phyloP scores from a whole-genome alignment of 2,113 vertebrate genomes.

The Nothoprocta pentlandii region DNA sequence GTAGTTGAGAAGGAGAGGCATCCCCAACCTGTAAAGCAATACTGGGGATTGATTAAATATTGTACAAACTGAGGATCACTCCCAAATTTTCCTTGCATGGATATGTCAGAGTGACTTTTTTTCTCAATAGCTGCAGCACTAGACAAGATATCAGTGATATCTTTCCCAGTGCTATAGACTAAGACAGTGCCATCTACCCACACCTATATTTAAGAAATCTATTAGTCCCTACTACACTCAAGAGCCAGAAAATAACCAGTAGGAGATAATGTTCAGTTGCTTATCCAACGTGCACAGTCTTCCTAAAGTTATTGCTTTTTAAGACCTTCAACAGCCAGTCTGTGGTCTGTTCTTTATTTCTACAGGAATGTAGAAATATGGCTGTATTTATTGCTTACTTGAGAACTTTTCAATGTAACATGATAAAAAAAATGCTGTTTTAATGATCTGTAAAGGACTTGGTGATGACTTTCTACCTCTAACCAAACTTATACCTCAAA shows the following conservation, averaged over 20 bases:
- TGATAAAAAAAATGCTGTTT: not conserved
- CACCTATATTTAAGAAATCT: fast-evolving
- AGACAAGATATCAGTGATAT: not conserved
- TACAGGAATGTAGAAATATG: not conserved
- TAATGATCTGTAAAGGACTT: not conserved
- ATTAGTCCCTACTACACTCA: not conserved
- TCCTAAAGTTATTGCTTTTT: not conserved
- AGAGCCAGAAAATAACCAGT: not conserved
- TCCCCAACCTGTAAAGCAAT: not conserved
- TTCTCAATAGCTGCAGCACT: not conserved
- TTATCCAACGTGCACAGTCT: not conserved
- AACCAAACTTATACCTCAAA: not conserved
- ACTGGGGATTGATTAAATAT: not conserved
- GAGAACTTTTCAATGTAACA: not conserved
- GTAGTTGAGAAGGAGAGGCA: not conserved
- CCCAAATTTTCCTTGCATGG: not conserved
- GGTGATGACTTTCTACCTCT: fast-evolving
- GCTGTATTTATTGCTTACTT: not conserved
- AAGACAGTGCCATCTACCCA: not conserved
- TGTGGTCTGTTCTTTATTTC: not conserved
- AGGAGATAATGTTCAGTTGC: not conserved
- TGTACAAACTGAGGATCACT: not conserved
- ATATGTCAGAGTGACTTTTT: not conserved
- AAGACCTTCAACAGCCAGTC: not conserved
- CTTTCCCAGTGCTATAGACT: not conserved